Evolutionary conservation across 2,797 vertebrate genomes (phyloP).

Genomic region (Paratrypauchen microcephalus): DNA sequence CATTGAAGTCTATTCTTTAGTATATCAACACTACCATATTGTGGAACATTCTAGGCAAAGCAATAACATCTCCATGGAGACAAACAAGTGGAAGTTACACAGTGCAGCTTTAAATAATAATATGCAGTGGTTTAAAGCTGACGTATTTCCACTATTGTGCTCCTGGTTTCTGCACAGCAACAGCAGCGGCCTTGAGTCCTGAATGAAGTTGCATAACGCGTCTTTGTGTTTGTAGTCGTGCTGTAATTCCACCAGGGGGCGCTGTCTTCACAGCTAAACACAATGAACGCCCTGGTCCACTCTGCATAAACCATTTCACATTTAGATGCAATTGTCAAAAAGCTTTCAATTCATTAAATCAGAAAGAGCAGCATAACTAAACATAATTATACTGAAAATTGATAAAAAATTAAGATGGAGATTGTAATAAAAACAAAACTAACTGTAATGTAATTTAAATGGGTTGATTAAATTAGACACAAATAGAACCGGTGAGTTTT

Average conservation of each 20-base stretch:
- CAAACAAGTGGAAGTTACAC: too few relatives aligned
- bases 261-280: conserved; percentile 46
- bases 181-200: conserved; percentile 55
- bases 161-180: conserved; percentile 61
- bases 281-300: rapidly evolving
- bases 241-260: conserved; percentile 56
- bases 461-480: background rate
- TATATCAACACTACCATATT: too few relatives aligned
- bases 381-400: too few relatives aligned
- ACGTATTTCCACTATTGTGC: background rate
- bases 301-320: background rate
- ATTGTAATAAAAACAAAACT: background rate
- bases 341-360: conserved; percentile 3
- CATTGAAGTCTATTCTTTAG: too few relatives aligned
- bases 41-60: too few relatives aligned
- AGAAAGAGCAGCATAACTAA: background rate
- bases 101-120: too few relatives aligned
- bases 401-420: too few relatives aligned
- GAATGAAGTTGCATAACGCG: conserved; percentile 57
- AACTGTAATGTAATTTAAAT: background rate
- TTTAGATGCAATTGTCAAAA: background rate
- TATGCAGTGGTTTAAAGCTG: background rate
- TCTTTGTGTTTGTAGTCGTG: conserved; percentile 36
- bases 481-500: background rate
- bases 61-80: too few relatives aligned